These are phyloP conservation scores for Cheilosia soror DNA, from an alignment of 2,888 invertebrate species.

Conservation along the genomic window DNA sequence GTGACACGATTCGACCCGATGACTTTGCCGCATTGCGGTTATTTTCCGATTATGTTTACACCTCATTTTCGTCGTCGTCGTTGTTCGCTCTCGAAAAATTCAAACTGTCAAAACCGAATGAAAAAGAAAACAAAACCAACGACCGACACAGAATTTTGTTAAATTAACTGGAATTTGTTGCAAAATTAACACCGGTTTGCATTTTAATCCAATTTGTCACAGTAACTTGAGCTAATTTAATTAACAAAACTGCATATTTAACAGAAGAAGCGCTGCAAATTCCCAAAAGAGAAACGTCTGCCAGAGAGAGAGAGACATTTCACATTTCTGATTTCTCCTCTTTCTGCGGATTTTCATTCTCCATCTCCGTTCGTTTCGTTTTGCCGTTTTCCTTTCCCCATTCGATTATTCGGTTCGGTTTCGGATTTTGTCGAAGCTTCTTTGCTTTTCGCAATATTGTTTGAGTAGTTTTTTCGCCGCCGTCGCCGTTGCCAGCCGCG, in stretches of 20 bases:
- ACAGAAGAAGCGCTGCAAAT: constrained; percentile 18
- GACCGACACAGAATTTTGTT: constrained; percentile 19
- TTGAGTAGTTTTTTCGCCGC: constrained; percentile 74
- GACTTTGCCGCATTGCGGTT: constrained; percentile 84
- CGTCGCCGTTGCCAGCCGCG: constrained; percentile 68
- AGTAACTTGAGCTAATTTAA: constrained; percentile 38
- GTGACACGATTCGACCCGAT: constrained; percentile 81
- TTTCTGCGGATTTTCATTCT: constrained; percentile 40
- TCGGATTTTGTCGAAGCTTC: constrained; percentile 27
- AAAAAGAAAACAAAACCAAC: neutral
- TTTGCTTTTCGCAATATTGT: constrained; percentile 70
- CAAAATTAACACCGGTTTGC: constrained; percentile 38
- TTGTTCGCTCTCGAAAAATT: neutral
- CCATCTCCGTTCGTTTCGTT: neutral
- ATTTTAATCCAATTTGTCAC: constrained; percentile 11
- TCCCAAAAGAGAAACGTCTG: neutral
- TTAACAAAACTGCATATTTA: constrained; percentile 39
- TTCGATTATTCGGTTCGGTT: neutral
- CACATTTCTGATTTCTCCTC: constrained; percentile 3
- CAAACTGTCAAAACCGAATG: constrained; percentile 54
- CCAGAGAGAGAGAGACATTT: constrained; percentile 6
- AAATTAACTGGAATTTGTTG: neutral
- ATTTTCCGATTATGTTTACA: constrained; percentile 79
- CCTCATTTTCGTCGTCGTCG: constrained; percentile 34
- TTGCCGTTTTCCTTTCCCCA: neutral